These are phyloP conservation scores for Tetraneura akinire DNA, from an alignment of 1,140 invertebrate genomes.

Conservation along the genomic window DNA sequence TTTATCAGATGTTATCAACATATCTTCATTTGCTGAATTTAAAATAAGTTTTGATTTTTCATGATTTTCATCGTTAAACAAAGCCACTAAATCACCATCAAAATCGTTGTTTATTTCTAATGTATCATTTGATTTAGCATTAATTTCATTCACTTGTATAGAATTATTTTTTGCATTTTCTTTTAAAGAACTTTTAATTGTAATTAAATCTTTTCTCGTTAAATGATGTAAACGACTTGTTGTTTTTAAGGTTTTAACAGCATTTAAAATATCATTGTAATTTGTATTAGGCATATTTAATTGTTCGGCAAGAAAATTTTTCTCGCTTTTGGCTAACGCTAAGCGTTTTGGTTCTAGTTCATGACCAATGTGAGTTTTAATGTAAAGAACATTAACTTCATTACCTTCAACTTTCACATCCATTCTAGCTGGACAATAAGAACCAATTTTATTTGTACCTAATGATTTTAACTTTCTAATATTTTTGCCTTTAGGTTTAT, in stretches of 20 bases:
- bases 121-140: background rate
- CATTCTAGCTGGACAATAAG: constrained; percentile 47
- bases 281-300: constrained; percentile 42
- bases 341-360: constrained; percentile 45
- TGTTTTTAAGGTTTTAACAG: constrained; percentile 30
- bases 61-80: constrained; percentile 29
- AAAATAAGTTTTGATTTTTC: background rate
- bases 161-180: constrained; percentile 18
- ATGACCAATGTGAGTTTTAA: constrained; percentile 47
- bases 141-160: background rate
- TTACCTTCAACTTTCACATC: constrained; percentile 37
- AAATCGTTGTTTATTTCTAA: constrained; percentile 27
- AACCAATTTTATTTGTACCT: constrained; percentile 43
- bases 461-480: constrained; percentile 42
- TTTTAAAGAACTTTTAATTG: constrained; percentile 46
- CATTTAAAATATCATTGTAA: constrained; percentile 46
- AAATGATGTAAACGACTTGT: constrained; percentile 36
- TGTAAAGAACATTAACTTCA: constrained; percentile 44
- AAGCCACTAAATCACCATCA: constrained; percentile 15
- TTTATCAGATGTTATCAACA: background rate
- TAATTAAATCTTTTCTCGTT: constrained; percentile 44
- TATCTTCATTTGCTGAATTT: background rate
- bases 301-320: constrained; percentile 40
- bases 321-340: constrained; percentile 20
- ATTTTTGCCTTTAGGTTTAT: constrained; percentile 47